Percentiles rank a stretch among this genome's conserved stretches.
phyloP scores from a whole-genome alignment of 92 coral and sea anemone species.

The Pocillopora meandrina region DNA sequence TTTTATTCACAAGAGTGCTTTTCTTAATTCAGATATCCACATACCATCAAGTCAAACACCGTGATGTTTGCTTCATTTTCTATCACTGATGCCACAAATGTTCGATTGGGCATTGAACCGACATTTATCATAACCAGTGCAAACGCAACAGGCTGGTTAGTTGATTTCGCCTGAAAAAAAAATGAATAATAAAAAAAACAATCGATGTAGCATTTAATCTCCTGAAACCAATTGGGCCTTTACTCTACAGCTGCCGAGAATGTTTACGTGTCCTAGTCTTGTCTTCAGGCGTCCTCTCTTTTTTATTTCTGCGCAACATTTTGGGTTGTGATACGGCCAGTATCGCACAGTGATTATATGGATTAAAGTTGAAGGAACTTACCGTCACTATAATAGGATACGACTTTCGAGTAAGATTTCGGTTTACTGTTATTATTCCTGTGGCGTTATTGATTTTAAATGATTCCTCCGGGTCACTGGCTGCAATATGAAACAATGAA shows the following conservation, averaged over 20 bases:
- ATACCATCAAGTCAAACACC: slow-evolving; percentile 58
- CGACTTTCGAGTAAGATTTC: slow-evolving; percentile 14
- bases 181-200: background rate
- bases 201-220: background rate
- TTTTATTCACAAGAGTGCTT: too few relatives aligned
- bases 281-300: too few relatives aligned
- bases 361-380: background rate
- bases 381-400: slow-evolving; percentile 47
- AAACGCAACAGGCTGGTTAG: slow-evolving; percentile 58
- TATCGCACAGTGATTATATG: too few relatives aligned
- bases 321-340: too few relatives aligned
- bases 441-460: slow-evolving; percentile 48
- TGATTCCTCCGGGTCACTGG: slow-evolving; percentile 31
- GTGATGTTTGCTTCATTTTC: slow-evolving; percentile 54
- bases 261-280: too few relatives aligned
- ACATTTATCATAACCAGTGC: slow-evolving; percentile 64
- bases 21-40: background rate
- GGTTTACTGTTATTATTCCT: slow-evolving; percentile 41
- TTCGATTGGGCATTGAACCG: slow-evolving; percentile 57
- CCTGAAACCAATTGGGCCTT: too few relatives aligned
- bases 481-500: slow-evolving; percentile 26
- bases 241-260: too few relatives aligned
- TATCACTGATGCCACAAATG: slow-evolving; percentile 45
- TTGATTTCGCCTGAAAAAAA: slow-evolving; percentile 50
- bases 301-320: too few relatives aligned